Conservation (phyloP, 2,797 vertebrate genomes). For the Cirrhinus mrigala region DNA sequence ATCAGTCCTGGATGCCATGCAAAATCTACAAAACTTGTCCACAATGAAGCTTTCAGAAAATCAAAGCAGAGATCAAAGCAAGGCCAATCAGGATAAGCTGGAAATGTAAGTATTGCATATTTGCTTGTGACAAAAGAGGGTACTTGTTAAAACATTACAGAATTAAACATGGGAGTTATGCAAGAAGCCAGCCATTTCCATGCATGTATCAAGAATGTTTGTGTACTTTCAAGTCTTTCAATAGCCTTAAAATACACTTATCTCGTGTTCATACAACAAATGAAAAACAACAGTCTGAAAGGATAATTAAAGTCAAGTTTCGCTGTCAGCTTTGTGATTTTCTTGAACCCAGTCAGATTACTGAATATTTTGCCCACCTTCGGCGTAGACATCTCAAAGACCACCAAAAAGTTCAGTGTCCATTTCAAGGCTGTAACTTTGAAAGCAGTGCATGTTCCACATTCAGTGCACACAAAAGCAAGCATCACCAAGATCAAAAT, state of each 20-base stretch:
- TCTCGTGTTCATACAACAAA: not conserved
- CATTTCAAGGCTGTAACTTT: not conserved
- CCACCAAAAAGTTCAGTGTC: not conserved
- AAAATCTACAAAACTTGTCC: slow-evolving; percentile 43
- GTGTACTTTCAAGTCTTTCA: not conserved
- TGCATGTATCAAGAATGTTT: not conserved
- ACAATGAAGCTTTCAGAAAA: slow-evolving; percentile 47
- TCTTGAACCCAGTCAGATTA: slow-evolving; percentile 5
- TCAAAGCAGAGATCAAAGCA: not conserved
- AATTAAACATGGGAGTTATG: slow-evolving; percentile 5
- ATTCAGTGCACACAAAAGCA: not conserved
- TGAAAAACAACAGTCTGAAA: not conserved
- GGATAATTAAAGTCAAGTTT: not conserved
- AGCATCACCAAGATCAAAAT: slow-evolving; percentile 1
- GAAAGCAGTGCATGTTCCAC: not conserved
- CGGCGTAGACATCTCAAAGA: not conserved
- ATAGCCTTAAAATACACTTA: slow-evolving; percentile 20
- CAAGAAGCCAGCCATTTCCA: not conserved
- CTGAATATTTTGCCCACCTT: slow-evolving; percentile 17
- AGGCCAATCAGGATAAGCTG: slow-evolving; percentile 2
- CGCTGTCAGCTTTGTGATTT: slow-evolving; percentile 3
- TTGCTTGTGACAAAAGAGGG: slow-evolving; percentile 10
- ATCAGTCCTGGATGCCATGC: slow-evolving; percentile 1
- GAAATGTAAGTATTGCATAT: not conserved
- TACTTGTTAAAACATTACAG: not conserved